These are phyloP conservation scores for Centropus bengalensis DNA, from an alignment of 2,113 vertebrate species.

Conservation along the genomic window DNA sequence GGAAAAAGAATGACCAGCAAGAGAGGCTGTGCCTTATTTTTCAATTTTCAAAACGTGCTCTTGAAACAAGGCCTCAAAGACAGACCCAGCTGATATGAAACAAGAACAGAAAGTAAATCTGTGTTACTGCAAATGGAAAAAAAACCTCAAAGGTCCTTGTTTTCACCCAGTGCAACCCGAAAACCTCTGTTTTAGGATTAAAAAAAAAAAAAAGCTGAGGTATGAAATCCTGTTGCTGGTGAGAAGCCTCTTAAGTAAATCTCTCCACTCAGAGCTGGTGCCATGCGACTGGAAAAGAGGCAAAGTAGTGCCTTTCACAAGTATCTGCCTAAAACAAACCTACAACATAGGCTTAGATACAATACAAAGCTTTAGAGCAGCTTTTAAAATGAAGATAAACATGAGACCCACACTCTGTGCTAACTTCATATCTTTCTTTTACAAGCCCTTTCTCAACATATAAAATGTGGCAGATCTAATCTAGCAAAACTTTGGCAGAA, in stretches of 20 bases:
- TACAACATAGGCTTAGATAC: not conserved
- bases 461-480: not conserved
- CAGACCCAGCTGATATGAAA: not conserved
- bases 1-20: not conserved
- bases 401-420: not conserved
- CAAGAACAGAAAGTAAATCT: not conserved
- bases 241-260: not conserved
- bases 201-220: not conserved
- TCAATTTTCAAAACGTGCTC: not conserved
- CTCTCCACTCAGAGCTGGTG: not conserved
- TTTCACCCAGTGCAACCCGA: not conserved
- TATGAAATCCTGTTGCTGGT: not conserved
- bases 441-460: not conserved
- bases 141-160: not conserved
- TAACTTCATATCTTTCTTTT: not conserved
- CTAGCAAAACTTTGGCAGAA: not conserved
- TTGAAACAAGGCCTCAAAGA: not conserved
- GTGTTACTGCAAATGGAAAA: not conserved
- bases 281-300: not conserved
- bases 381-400: not conserved
- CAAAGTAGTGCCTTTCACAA: not conserved
- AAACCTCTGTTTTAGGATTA: not conserved
- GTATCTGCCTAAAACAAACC: not conserved
- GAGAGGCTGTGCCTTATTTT: not conserved
- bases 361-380: not conserved